Evolutionary conservation across 2,888 invertebrate genomes (phyloP), one percentile per base, ranked within the genome.

Genomic region (Parthenolecanium corni): DNA sequence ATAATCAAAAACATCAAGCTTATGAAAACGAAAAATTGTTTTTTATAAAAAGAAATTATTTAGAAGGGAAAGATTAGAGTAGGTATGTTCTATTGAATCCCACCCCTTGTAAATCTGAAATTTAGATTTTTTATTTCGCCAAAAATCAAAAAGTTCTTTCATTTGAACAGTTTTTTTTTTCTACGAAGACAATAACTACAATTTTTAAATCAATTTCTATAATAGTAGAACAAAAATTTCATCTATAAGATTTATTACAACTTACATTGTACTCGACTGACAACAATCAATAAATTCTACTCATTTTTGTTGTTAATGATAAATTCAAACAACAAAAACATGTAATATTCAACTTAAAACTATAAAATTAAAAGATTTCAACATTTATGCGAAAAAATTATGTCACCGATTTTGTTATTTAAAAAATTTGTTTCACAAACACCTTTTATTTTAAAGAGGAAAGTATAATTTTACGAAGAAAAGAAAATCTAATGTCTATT

Each of bases 161-260:
- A n/a, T n/a, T n/a, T n/a, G n/a, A n/a, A n/a, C n/a, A n/a, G n/a
- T n/a, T n/a, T n/a, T n/a, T n/a, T n/a, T n/a, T n/a, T n/a, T n/a
- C n/a, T n/a, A n/a, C n/a, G n/a, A n/a, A n/a, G n/a, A n/a, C n/a
- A n/a, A n/a, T n/a, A n/a, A n/a, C n/a, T n/a, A n/a, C n/a, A n/a
- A n/a, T n/a, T n/a, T n/a, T n/a, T n/a, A n/a, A n/a, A n/a, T n/a
- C n/a, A n/a, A n/a, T n/a, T n/a, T n/a, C n/a, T n/a, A n/a, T n/a
- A n/a, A n/a, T n/a, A n/a, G n/a, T n/a, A n/a, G n/a, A n/a, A n/a
- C n/a, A n/a, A n/a, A n/a, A n/a, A 31, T 31, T 9, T 31, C 4
- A 64, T 58, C 57, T 57, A 25, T 56, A 24, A 64, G 42, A 20
- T 49, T 64, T 58, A 3, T 44, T 21, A 57, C 24, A 25, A 5